phyloP scores from a whole-genome alignment of 2,113 vertebrate species.

The Tachysurus vachellii region DNA sequence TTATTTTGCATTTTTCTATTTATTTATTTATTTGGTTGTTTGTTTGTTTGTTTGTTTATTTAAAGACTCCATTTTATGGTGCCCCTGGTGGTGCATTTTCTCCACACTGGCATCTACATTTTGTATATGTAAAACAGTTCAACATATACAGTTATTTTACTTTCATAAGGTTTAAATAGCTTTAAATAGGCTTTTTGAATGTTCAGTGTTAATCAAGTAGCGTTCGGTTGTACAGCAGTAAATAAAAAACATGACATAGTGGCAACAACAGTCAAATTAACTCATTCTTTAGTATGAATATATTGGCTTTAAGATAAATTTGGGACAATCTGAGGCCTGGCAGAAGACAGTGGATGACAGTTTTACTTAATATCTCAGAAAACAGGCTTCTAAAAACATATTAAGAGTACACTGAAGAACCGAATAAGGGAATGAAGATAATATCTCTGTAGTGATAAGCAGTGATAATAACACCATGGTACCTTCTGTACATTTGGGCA shows the following conservation, averaged over 20 bases:
- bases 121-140: background rate
- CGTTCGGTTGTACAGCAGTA: background rate
- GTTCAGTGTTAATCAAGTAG: background rate
- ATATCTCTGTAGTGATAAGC: background rate
- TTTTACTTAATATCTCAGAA: background rate
- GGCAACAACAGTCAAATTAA: background rate
- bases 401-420: background rate
- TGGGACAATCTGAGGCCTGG: background rate
- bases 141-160: background rate
- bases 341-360: background rate
- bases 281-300: background rate
- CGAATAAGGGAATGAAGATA: background rate
- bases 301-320: background rate
- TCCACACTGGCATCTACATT: background rate
- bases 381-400: background rate
- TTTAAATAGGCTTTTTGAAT: background rate
- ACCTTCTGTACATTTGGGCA: constrained; percentile 76
- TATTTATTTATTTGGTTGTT: background rate
- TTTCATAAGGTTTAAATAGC: background rate
- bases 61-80: background rate
- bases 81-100: background rate
- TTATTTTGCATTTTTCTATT: background rate
- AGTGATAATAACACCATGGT: background rate
- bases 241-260: background rate
- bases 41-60: background rate